Conservation (phyloP, 2,797 vertebrate genomes). For the Sebastes vulpes region DNA sequence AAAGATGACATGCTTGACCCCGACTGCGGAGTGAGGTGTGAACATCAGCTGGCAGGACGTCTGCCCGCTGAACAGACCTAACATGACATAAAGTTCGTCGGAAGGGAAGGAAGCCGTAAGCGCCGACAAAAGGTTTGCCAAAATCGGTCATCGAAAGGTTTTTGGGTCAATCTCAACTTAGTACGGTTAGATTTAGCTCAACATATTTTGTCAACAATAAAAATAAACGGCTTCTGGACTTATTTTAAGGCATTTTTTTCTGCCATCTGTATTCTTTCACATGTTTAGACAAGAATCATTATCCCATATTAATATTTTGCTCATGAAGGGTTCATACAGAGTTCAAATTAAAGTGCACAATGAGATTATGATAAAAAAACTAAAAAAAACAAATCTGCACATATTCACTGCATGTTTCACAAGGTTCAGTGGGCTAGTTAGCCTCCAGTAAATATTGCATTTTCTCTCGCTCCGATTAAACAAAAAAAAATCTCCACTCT, state of each 20-base stretch:
- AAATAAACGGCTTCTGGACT: constrained; percentile 8
- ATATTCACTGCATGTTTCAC: neutral
- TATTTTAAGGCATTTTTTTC: neutral
- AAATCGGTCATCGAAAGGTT: constrained; percentile 60
- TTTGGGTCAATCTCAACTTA: constrained; percentile 72
- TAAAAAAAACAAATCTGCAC: neutral
- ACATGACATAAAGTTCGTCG: constrained; percentile 11
- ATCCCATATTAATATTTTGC: constrained; percentile 20
- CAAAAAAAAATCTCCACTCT: neutral
- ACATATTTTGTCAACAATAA: constrained; percentile 35
- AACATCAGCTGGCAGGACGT: constrained; percentile 39
- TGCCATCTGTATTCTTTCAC: constrained; percentile 20
- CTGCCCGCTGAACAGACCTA: neutral
- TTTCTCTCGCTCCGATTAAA: constrained; percentile 52
- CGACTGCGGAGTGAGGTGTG: constrained; percentile 4
- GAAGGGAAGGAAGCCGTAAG: neutral
- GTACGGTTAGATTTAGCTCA: constrained; percentile 31
- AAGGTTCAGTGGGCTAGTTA: constrained; percentile 29
- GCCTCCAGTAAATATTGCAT: constrained; percentile 39
- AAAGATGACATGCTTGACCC: neutral
- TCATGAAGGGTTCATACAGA: constrained; percentile 54
- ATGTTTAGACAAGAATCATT: neutral
- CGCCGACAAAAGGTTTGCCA: neutral
- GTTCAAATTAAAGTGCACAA: constrained; percentile 46
- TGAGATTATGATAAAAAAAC: constrained; percentile 23